phyloP scores from a whole-genome alignment of 2,113 vertebrate genomes.

The Tympanuchus pallidicinctus region DNA sequence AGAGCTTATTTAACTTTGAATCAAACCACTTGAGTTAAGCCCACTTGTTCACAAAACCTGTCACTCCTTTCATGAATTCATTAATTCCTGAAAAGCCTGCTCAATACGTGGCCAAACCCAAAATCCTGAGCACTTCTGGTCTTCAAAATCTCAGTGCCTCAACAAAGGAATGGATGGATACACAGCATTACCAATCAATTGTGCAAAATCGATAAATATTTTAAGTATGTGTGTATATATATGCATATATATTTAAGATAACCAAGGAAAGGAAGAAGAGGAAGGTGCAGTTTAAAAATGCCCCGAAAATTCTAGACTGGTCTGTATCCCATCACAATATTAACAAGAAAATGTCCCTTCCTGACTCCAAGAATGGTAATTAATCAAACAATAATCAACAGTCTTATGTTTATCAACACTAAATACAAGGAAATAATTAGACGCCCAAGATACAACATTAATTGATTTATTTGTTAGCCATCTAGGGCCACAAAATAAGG shows the following conservation, averaged over 20 bases:
- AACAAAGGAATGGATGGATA: background rate
- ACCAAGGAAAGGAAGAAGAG: background rate
- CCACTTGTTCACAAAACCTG: background rate
- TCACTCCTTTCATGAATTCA: background rate
- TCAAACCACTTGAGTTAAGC: background rate
- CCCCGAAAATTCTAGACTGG: rapidly evolving
- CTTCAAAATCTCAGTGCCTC: background rate
- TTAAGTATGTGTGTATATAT: background rate
- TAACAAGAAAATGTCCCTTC: background rate
- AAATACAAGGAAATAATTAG: background rate
- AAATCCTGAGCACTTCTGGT: background rate
- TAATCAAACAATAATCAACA: no score
- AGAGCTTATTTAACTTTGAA: constrained; percentile 15
- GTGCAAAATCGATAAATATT: background rate
- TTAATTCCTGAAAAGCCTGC: background rate
- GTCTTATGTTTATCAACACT: background rate
- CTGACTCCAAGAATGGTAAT: background rate
- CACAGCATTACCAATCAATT: background rate
- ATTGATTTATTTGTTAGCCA: background rate
- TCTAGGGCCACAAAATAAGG: background rate
- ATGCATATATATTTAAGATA: background rate
- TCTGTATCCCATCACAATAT: background rate
- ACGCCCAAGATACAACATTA: background rate
- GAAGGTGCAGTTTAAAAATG: background rate
- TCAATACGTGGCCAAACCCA: background rate